Evolutionary conservation across 2,113 vertebrate genomes (phyloP), one percentile per base, ranked within the genome.

Genomic region (Theristicus caerulescens): DNA sequence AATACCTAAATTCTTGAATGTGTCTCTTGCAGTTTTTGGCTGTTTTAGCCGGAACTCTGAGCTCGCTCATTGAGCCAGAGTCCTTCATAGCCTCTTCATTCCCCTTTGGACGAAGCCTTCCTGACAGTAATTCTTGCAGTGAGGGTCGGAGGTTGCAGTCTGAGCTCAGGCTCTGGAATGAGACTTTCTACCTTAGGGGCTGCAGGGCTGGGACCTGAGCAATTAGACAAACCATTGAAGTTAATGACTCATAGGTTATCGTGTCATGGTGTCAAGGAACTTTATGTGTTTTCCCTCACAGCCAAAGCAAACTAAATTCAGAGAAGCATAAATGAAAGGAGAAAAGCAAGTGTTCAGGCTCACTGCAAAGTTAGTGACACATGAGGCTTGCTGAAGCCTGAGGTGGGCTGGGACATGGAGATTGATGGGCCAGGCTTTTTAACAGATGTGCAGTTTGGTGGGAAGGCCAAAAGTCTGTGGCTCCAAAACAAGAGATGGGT

Each of bases 281-380:
- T 96, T 90, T 88, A 85, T 90, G 85, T 70, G 74, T 94, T 97
- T 94, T 85, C 55, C 87, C 82, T 94, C 59, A 88, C 86, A 95
- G 87, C 91, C 91, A 96, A 96, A 96, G 78, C 90, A 95, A 95
- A 95, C 93, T 86, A 78, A 94, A 92, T 91, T 91, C 94, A 94
- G 91, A 73, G 84, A 94, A 88, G 87, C 64, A 65, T 96, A 93
- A 93, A 94, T 61, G 58, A 88, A 80, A 95, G 79, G 89, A 91
- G 82, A 96, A 97, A 97, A 96, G 93, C 84, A 95, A 96, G 54
- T 80, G 87, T 95, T 95, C 87, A 96, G 96, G 94, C 94, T 97
- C 96, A 94, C 91, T 96, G 94, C 85, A 95, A 64, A 96, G 82
- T 93, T 93, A 96, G 87, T 97, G 94, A 95, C 96, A 95, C 93